Conservation (phyloP, 2,797 vertebrate genomes). For the Lithobates pipiens region DNA sequence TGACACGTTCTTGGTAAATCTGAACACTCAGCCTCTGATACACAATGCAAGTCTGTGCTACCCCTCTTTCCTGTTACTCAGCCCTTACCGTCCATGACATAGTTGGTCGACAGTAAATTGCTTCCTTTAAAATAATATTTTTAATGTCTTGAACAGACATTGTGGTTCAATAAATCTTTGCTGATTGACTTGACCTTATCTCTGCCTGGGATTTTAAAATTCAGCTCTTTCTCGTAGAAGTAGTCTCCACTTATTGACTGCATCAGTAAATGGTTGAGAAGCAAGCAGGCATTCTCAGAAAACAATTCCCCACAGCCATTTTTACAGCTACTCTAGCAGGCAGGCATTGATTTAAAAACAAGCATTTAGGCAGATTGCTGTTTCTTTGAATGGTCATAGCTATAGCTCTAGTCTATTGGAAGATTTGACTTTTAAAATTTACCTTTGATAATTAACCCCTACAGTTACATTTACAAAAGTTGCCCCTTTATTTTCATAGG, state of each 20-base stretch:
- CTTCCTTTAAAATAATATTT: constrained; percentile 72
- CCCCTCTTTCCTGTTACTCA: constrained; percentile 53
- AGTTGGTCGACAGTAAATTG: constrained; percentile 70
- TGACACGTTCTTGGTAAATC: constrained; percentile 47
- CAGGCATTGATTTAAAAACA: constrained; percentile 66
- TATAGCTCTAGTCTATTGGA: constrained; percentile 23
- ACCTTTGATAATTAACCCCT: constrained; percentile 28
- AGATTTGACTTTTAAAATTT: background rate
- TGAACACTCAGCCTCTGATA: constrained; percentile 14
- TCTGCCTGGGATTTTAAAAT: constrained; percentile 71
- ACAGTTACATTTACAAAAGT: background rate
- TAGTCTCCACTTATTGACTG: constrained; percentile 70
- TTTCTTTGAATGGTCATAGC: constrained; percentile 54
- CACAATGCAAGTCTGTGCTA: constrained; percentile 7
- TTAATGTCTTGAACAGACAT: constrained; percentile 67
- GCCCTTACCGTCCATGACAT: constrained; percentile 65
- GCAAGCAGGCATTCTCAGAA: constrained; percentile 71
- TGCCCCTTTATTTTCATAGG: no score
- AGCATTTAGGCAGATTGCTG: constrained; percentile 61
- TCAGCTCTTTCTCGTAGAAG: constrained; percentile 65
- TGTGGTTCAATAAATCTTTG: constrained; percentile 70
- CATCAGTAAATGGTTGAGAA: constrained; percentile 67
- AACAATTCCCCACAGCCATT: constrained; percentile 62
- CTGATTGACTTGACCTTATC: constrained; percentile 71
- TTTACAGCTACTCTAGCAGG: constrained; percentile 61